phyloP scores from a whole-genome alignment of 2,888 invertebrate genomes.

The Cetonia aurata region DNA sequence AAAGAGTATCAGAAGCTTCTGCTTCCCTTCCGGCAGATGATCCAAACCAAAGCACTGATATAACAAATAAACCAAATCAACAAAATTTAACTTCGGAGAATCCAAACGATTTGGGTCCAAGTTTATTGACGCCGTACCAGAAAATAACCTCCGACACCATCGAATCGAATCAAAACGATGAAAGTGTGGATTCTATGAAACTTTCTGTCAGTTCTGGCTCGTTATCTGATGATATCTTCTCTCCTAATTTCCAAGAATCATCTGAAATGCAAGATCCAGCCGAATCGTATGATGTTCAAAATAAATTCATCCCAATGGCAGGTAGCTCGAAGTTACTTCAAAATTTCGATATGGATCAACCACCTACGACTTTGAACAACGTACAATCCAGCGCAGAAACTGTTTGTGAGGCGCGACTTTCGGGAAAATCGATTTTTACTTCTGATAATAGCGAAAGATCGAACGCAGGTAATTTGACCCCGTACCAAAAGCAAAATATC shows the following conservation, averaged over 20 bases:
- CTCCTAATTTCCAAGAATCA: constrained; percentile 42
- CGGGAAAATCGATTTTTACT: background rate
- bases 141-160: background rate
- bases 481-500: constrained; percentile 45
- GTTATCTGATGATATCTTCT: constrained; percentile 44
- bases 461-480: constrained; percentile 47
- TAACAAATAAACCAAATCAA: too few relatives aligned
- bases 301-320: constrained; percentile 55
- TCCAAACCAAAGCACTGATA: too few relatives aligned
- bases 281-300: constrained; percentile 57
- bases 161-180: constrained; percentile 20
- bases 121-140: background rate
- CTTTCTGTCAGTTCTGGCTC: constrained; percentile 15
- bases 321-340: constrained; percentile 54
- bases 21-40: too few relatives aligned
- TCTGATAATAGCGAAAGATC: constrained; percentile 30
- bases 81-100: too few relatives aligned
- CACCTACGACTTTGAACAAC: background rate
- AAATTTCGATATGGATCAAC: background rate
- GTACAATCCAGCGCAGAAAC: background rate
- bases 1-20: too few relatives aligned
- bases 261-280: constrained; percentile 46
- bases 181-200: constrained; percentile 2
- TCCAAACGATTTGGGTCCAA: background rate
- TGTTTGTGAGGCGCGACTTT: background rate